phyloP scores from a whole-genome alignment of 2,797 vertebrate genomes.

The Macropus fuliginosus region DNA sequence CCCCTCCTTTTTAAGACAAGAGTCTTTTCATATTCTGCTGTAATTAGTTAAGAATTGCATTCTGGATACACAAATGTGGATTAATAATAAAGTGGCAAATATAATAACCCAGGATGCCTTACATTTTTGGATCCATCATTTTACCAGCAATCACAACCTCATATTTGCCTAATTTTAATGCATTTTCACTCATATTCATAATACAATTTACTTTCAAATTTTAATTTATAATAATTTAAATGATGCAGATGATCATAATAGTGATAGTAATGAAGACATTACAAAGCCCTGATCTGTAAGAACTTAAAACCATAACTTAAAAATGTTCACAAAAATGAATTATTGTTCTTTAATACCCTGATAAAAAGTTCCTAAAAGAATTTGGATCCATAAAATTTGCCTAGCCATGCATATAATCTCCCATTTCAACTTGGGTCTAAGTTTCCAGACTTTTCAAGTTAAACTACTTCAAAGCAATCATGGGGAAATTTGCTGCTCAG shows the following conservation, averaged over 20 bases:
- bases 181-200: constrained; percentile 21
- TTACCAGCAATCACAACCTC: constrained; percentile 1
- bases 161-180: constrained; percentile 24
- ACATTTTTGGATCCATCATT: constrained; percentile 28
- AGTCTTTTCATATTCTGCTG: constrained; percentile 56
- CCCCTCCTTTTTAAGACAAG: constrained; percentile 50
- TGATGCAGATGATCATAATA: neutral
- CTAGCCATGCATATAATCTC: neutral
- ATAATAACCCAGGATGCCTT: neutral
- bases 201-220: constrained; percentile 50
- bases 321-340: neutral
- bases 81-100: neutral
- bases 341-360: constrained; percentile 6
- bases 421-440: neutral
- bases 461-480: neutral
- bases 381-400: neutral
- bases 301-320: neutral
- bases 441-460: constrained; percentile 16
- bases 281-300: neutral
- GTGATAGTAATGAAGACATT: neutral
- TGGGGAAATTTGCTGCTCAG: neutral
- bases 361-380: constrained; percentile 8
- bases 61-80: neutral
- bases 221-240: neutral
- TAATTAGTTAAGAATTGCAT: neutral